Evolutionary conservation across 2,113 vertebrate species (phyloP), one percentile per base, ranked within the genome.

Genomic region (Apaloderma vittatum): DNA sequence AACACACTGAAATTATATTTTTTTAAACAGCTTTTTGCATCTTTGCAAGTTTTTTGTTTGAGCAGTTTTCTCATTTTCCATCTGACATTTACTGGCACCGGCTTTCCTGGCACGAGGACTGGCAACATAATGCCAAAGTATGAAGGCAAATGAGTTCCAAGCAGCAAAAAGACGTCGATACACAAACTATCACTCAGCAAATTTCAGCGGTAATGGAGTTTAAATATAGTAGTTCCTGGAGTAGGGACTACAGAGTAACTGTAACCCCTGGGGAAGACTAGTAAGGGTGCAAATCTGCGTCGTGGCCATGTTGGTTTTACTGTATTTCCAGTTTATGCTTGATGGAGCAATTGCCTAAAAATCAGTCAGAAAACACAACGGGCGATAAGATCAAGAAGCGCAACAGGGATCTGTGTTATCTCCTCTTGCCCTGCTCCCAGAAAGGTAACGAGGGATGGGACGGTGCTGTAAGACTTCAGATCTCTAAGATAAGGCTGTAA

Each of bases 341-440:
- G 24, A 10, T 32, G 59, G 40, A 9, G 15, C 29, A 37, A 54
- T 15, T 16, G 37, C 61, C n/a, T 27, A 62, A 16, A 70, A 70
- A 36, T 5, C 55, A 12, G 13, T 34, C 34, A 24, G 55, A 24
- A 45, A 20, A 36, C 15, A 13, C 0, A 19, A 6, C 6, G 58
- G 51, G 16, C 14, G 46, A 52, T 11, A 8, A 48, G 49, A 27
- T 12, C 20, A 20, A 34, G 30, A 71, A 30, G 37, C 2, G 27
- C 19, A 8, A 4, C 8, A 8, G 19, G 30, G n/a, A 34, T 55
- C 19, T 22, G 1, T 0, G 30, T 21, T 5, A 3, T 27, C 11
- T 36, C 19, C 52, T 3, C 2, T 15, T 11, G 22, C 30, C 49
- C 20, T 9, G 22, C 22, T 27, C 15, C 59, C 37, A 6, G 4